Evolutionary conservation across 2,797 vertebrate species (phyloP), one percentile per base, ranked within the genome.

Genomic region (Apogon talboti): DNA sequence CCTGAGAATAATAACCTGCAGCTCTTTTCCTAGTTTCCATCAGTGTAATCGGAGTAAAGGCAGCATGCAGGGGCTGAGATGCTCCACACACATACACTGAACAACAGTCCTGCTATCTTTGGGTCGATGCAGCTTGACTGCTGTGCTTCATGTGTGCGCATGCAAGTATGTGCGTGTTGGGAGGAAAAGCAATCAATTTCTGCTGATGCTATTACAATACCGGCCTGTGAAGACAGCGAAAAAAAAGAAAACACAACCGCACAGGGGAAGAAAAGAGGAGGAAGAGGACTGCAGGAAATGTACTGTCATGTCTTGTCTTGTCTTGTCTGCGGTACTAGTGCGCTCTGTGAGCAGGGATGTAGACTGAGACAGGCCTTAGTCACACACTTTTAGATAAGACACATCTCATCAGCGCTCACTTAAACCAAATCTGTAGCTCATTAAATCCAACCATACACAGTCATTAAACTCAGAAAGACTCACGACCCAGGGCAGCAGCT

Each of bases 131-230:
- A 59, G 44, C 28, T 40, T 16, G 49, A 41, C 59, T 57, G 53
- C 50, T 15, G 45, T 48, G 61, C 62, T 52, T 47, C 63, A 30
- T 45, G 68, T 58, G 49, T 49, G 54, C 44, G 56, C 43, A 60
- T 74, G 64, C 53, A 45, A 55, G 50, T 63, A 44, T 48, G 48
- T 21, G 43, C 13, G 58, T 58, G 48, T 16, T 56, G 41, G 42
- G 41, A 48, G 40, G 56, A 52, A 61, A 51, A 43, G 35, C 45
- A 66, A 88, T 89, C 70, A 60, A 87, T 91, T 84, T 78, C 45
- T 87, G 85, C 85, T 87, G 81, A 84, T 68, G 71, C 62, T 66
- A 30, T 79, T 70, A 86, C 42, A 67, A 70, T 19, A 47, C 46
- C 44, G 53, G 40, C 19, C 48, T 15, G 37, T 51, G 65, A 63